Conservation (phyloP, 2,113 vertebrate species). For the Corvus hawaiiensis region DNA sequence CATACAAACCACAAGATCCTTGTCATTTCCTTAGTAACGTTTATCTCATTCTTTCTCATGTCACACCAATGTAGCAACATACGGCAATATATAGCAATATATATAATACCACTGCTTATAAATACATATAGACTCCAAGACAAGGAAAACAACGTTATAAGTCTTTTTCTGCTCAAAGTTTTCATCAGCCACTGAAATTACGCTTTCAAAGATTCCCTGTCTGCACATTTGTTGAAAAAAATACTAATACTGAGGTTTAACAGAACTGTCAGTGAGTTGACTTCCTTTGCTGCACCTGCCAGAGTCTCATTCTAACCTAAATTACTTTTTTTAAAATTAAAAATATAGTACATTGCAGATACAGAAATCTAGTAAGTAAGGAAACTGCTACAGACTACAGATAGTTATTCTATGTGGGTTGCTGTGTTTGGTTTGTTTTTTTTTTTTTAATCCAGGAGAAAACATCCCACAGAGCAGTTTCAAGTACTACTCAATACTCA, state of each 20-base stretch:
- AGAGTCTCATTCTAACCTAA: not conserved
- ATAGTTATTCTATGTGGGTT: not conserved
- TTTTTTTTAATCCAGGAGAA: not conserved
- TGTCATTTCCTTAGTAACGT: not conserved
- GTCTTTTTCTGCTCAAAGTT: not conserved
- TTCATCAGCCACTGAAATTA: not conserved
- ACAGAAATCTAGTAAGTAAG: not conserved
- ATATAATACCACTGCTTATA: not conserved
- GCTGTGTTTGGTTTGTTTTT: rapidly evolving
- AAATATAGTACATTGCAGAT: not conserved
- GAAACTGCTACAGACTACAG: not conserved
- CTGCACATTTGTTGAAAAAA: not conserved
- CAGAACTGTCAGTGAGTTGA: not conserved
- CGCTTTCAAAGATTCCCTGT: not conserved
- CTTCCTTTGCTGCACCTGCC: not conserved
- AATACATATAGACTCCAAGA: not conserved
- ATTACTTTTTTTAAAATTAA: not conserved
- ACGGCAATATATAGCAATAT: not conserved
- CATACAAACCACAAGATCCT: not conserved
- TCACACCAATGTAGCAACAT: not conserved
- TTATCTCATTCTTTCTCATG: not conserved
- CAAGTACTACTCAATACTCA: rapidly evolving
- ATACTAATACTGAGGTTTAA: not conserved
- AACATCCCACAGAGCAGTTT: not conserved
- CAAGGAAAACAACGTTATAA: rapidly evolving